phyloP scores from a whole-genome alignment of 2,888 invertebrate species.

The Lasioglossum leucozonium region DNA sequence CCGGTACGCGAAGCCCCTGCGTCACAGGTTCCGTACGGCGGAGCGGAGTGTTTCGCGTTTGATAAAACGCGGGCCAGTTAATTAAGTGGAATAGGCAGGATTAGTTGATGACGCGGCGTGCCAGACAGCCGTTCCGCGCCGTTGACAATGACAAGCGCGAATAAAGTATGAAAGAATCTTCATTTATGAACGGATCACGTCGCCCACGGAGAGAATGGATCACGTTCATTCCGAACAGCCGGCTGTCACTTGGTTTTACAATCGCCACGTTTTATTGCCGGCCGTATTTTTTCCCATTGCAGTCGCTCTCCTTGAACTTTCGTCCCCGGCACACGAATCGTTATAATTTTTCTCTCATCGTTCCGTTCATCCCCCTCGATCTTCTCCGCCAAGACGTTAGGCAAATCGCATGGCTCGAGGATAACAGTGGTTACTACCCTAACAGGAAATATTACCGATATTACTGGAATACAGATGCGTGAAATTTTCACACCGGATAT shows the following conservation, averaged over 20 bases:
- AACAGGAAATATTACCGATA: not conserved
- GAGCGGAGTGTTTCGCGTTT: not conserved
- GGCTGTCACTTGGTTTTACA: slow-evolving; percentile 41
- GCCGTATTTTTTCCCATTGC: slow-evolving; percentile 29
- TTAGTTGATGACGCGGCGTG: not conserved
- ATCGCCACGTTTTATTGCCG: slow-evolving; percentile 39
- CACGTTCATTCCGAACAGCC: slow-evolving; percentile 28
- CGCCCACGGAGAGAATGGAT: slow-evolving; percentile 41
- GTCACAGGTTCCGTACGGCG: not conserved
- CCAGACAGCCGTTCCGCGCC: not conserved
- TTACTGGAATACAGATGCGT: not conserved
- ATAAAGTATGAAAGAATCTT: slow-evolving; percentile 35
- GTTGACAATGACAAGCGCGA: slow-evolving; percentile 15
- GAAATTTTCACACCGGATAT: not conserved
- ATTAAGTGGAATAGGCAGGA: slow-evolving; percentile 5
- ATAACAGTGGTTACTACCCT: not conserved
- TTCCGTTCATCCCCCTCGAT: not conserved
- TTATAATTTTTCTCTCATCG: not conserved
- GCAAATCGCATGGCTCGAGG: not conserved
- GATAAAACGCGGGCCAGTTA: slow-evolving; percentile 11
- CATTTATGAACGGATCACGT: slow-evolving; percentile 39
- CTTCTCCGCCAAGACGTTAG: not conserved
- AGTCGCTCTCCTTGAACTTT: slow-evolving; percentile 2
- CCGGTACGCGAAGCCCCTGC: not conserved
- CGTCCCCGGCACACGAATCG: not conserved